A percentile compares a stretch with the other conserved stretches of the same genome.
phyloP scores from a whole-genome alignment of 2,113 vertebrate genomes.

The Centropus unirufus region DNA sequence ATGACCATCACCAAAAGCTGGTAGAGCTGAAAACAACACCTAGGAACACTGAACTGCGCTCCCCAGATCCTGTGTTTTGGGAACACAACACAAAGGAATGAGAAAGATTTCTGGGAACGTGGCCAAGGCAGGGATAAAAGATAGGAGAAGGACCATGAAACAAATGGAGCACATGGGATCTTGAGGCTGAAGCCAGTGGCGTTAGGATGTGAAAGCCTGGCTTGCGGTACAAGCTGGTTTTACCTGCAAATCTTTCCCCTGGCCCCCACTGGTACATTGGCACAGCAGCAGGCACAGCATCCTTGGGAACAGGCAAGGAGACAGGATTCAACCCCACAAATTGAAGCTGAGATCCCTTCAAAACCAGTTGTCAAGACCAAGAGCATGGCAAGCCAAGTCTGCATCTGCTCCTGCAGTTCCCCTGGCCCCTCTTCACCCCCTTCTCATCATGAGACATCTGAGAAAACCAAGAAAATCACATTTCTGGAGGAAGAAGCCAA shows the following conservation, averaged over 20 bases:
- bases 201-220: neutral
- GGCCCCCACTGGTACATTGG: neutral
- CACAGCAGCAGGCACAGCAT: neutral
- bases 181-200: neutral
- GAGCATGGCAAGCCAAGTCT: neutral
- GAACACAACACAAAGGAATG: neutral
- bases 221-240: neutral
- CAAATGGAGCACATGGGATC: neutral
- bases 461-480: accelerated
- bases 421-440: neutral
- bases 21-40: neutral
- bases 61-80: neutral
- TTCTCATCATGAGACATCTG: neutral
- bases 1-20: neutral
- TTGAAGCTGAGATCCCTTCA: neutral
- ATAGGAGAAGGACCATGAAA: neutral
- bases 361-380: neutral
- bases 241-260: neutral
- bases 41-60: neutral
- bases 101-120: accelerated
- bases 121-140: neutral
- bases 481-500: neutral
- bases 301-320: neutral
- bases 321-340: neutral
- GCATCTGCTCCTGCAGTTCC: neutral